Base-by-base conservation (phyloP, 2,888 invertebrate species). In the Mythimna albipuncta region DNA sequence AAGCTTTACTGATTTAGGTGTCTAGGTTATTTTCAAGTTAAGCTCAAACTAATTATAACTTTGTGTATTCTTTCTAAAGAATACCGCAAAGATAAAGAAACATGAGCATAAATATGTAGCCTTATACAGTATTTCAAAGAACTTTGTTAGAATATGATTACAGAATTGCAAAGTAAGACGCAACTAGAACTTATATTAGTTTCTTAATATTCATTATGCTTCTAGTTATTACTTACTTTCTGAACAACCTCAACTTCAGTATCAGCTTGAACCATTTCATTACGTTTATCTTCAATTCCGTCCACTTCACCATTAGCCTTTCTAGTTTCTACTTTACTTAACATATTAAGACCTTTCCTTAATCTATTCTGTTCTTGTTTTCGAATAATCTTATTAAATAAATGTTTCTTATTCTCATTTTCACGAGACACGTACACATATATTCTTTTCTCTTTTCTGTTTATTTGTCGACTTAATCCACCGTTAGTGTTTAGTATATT, bases 391-490 rank as follows among this genome's bases (percentile, higher is more conserved):
- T 65, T 64, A 64, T 64, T 62, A 50, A 66, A 65, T 55, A 70
- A 65, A 66, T 73, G 16, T 74, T 64, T 76, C 58, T 82, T 76
- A 62, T 73, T 62, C 35, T 63, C 61, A 67, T 62, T 70, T 63
- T 90, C 90, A 87, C 90, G 90, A 57, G 82, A 81, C 38, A 90
- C 90, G 35, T 91, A 90, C 35, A 91, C 74, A 69, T 80, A 73
- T 86, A 82, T 72, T 84, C 73, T 77, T 83, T 83, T 78, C 85
- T 85, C 79, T 84, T 89, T 69, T 3, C 3, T 83, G 72, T 69
- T 82, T 78, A 88, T 79, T 73, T 88, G 85, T 69, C 75, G 77
- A 80, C 82, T 41, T 13, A 41, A n/a, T 58, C 50, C 63, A 64
- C 44, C n/a, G 44, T 69, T 70, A 67, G 76, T 83, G 55, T 83